Evolutionary conservation across 2,888 invertebrate species (phyloP).

Genomic region (Nasonovia ribisnigri): DNA sequence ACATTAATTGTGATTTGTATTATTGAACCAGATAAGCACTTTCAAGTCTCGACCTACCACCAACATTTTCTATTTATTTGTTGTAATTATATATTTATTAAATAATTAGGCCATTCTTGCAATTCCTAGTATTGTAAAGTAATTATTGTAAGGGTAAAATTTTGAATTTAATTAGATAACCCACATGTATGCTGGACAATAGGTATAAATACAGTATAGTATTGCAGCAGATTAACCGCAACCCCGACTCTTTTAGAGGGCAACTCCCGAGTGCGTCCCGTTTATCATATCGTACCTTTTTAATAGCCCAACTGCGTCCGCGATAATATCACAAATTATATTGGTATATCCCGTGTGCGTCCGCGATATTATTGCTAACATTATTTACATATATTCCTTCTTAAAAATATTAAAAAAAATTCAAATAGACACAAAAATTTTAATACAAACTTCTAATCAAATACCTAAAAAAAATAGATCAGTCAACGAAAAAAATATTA

Average conservation of each 20-base stretch:
- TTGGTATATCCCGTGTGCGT: no score
- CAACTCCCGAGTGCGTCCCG: no score
- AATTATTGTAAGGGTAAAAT: slow-evolving; percentile 48
- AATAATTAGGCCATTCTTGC: neutral
- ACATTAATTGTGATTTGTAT: neutral
- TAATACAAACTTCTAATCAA: no score
- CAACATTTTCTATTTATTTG: neutral
- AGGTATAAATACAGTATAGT: slow-evolving; percentile 18
- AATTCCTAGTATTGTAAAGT: slow-evolving; percentile 30
- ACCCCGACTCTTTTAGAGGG: slow-evolving; percentile 60
- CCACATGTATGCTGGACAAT: slow-evolving; percentile 3
- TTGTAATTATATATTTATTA: slow-evolving; percentile 13
- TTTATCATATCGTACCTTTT: no score
- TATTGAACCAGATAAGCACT: neutral
- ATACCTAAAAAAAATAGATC: no score
- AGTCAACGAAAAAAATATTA: no score
- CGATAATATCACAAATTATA: no score
- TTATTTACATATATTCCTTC: no score
- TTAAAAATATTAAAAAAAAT: no score
- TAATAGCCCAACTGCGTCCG: no score
- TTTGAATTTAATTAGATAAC: slow-evolving; percentile 48
- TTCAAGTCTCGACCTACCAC: neutral
- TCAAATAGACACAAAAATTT: no score
- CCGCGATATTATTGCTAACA: no score
- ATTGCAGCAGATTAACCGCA: slow-evolving; percentile 54